Conservation (phyloP, 2,888 invertebrate genomes). For the Baccha elongata region DNA sequence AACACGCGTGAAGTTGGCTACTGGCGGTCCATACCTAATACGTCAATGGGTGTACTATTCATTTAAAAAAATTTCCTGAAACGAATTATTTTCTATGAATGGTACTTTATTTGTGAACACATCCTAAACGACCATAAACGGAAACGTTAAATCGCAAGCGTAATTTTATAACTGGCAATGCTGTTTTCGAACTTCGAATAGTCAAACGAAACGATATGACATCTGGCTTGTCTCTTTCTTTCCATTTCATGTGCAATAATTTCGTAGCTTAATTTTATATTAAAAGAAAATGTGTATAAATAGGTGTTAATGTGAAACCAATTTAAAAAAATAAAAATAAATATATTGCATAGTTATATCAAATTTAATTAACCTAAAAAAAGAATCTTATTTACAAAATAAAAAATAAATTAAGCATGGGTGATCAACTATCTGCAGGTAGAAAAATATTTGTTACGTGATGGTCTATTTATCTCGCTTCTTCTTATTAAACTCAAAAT, state of each 20-base stretch:
- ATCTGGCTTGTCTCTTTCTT: constrained; percentile 47
- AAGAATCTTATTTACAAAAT: neutral
- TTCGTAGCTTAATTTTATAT: neutral
- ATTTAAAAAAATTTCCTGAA: too few species aligned
- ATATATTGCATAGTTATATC: too few species aligned
- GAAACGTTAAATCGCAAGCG: too few species aligned
- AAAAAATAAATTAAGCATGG: constrained; percentile 36
- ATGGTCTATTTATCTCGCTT: neutral
- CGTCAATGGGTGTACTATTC: too few species aligned
- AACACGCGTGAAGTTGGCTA: too few species aligned
- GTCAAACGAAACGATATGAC: neutral
- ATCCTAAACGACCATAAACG: constrained; percentile 34
- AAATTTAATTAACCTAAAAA: neutral
- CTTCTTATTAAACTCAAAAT: neutral
- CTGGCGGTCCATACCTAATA: too few species aligned
- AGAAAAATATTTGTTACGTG: neutral
- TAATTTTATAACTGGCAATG: constrained; percentile 51
- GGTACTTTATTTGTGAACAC: constrained; percentile 34
- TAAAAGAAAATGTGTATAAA: constrained; percentile 17
- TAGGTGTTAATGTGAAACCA: constrained; percentile 3
- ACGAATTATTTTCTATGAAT: too few species aligned
- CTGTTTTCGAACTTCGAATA: constrained; percentile 42
- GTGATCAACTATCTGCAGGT: constrained; percentile 62
- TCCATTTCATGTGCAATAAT: constrained; percentile 24
- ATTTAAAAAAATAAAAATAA: neutral